These are phyloP conservation scores for Zaprionus lineosus DNA, from an alignment of 2,888 invertebrate genomes.

Conservation along the genomic window DNA sequence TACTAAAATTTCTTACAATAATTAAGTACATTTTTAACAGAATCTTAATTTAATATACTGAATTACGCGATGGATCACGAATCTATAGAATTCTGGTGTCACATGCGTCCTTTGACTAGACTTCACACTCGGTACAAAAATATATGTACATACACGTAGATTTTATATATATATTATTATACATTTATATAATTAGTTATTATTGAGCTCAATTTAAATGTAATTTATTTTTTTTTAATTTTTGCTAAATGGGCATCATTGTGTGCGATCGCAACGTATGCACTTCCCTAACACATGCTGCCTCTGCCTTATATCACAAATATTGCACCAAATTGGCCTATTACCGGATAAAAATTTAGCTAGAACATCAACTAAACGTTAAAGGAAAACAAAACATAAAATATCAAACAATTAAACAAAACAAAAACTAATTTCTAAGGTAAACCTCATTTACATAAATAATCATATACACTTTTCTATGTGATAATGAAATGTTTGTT, in stretches of 20 bases:
- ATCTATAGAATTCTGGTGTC: too few species aligned
- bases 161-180: background rate
- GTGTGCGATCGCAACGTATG: constrained; percentile 16
- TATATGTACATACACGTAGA: constrained; percentile 16
- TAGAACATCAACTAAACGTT: constrained; percentile 43
- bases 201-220: background rate
- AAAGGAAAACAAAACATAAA: constrained; percentile 22
- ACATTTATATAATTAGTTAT: background rate
- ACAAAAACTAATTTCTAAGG: too few species aligned
- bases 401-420: background rate
- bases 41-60: too few species aligned
- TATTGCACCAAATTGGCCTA: constrained; percentile 83
- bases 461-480: too few species aligned
- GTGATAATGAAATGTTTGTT: constrained; percentile 5
- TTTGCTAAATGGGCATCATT: constrained; percentile 18
- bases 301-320: constrained; percentile 80
- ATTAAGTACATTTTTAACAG: too few species aligned
- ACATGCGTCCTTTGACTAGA: constrained; percentile 68
- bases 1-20: too few species aligned
- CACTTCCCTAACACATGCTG: constrained; percentile 21
- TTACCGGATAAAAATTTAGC: constrained; percentile 60
- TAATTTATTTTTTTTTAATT: constrained; percentile 3
- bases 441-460: too few species aligned
- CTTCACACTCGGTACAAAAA: constrained; percentile 67
- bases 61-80: too few species aligned